phyloP scores from a whole-genome alignment of 2,113 vertebrate species.

The Genyomyrus donnyi region DNA sequence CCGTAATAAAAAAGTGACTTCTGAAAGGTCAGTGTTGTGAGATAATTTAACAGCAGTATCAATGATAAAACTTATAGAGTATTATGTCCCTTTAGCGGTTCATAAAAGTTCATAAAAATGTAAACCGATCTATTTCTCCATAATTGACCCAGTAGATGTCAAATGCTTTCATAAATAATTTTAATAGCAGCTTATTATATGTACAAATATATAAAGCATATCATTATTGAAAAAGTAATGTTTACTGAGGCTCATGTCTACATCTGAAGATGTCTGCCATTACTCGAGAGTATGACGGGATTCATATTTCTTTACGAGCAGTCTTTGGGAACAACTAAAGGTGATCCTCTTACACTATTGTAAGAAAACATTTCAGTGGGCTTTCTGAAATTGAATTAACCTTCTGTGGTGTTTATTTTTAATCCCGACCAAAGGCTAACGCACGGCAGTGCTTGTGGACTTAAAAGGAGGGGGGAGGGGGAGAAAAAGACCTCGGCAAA shows the following conservation, averaged over 20 bases:
- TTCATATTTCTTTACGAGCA: conserved; percentile 11
- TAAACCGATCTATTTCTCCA: conserved; percentile 13
- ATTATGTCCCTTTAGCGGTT: neutral
- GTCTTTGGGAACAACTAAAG: conserved; percentile 10
- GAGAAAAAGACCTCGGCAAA: conserved; percentile 33
- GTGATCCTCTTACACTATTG: conserved; percentile 16
- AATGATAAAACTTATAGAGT: neutral
- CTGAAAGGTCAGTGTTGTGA: neutral
- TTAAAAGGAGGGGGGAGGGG: conserved; percentile 28
- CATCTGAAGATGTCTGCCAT: conserved; percentile 7
- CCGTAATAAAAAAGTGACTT: neutral
- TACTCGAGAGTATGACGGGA: neutral
- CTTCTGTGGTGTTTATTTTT: conserved; percentile 38
- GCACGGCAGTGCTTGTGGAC: conserved; percentile 23
- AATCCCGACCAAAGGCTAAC: conserved; percentile 31
- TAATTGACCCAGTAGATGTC: neutral
- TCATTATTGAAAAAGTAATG: neutral
- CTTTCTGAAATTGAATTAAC: conserved; percentile 25
- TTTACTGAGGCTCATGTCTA: neutral
- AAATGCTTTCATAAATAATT: conserved; percentile 9
- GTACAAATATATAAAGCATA: neutral
- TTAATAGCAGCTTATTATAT: conserved; percentile 6
- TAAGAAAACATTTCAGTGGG: conserved; percentile 29
- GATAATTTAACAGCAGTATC: neutral
- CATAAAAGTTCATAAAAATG: conserved; percentile 14